A percentile compares a stretch with the other conserved stretches of the same genome.
These are phyloP conservation scores for Melitaea athalia DNA, from an alignment of 2,888 invertebrate species.

Conservation along the genomic window DNA sequence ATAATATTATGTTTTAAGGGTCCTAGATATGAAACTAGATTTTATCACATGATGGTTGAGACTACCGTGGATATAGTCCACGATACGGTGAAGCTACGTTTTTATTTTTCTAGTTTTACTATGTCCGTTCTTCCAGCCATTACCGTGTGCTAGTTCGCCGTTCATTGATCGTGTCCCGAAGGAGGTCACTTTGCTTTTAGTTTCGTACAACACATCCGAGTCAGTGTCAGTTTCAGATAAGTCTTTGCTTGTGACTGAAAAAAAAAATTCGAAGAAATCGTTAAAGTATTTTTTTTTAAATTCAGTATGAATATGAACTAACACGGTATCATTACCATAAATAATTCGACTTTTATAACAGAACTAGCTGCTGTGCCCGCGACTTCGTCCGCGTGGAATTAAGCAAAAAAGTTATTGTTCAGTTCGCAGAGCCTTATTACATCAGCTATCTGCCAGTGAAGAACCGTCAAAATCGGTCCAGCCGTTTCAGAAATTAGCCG, in stretches of 20 bases:
- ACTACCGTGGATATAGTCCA: slow-evolving; percentile 32
- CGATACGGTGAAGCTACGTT: slow-evolving; percentile 60
- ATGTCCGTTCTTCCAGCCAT: slow-evolving; percentile 82
- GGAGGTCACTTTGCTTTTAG: slow-evolving; percentile 82
- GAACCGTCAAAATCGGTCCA: no score
- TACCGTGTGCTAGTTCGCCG: slow-evolving; percentile 72
- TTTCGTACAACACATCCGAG: slow-evolving; percentile 92
- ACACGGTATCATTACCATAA: no score
- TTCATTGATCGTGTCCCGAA: slow-evolving; percentile 64
- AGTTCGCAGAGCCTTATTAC: no score
- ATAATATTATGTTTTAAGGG: not conserved
- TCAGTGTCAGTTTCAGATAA: slow-evolving; percentile 91
- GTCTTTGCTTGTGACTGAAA: slow-evolving; percentile 83
- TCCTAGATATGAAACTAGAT: slow-evolving; percentile 7
- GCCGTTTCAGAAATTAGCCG: no score
- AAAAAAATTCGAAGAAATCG: slow-evolving; percentile 10
- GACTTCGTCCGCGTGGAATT: no score
- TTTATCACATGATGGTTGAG: slow-evolving; percentile 24
- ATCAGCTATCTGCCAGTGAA: no score
- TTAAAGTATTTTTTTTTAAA: no score
- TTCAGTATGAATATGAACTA: no score
- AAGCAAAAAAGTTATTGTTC: no score
- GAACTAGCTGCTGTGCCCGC: no score
- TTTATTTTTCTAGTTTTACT: slow-evolving; percentile 71
- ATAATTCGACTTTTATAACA: no score